Evolutionary conservation across 92 coral and sea anemone species (phyloP).

Genomic region (Zoanthus sociatus): DNA sequence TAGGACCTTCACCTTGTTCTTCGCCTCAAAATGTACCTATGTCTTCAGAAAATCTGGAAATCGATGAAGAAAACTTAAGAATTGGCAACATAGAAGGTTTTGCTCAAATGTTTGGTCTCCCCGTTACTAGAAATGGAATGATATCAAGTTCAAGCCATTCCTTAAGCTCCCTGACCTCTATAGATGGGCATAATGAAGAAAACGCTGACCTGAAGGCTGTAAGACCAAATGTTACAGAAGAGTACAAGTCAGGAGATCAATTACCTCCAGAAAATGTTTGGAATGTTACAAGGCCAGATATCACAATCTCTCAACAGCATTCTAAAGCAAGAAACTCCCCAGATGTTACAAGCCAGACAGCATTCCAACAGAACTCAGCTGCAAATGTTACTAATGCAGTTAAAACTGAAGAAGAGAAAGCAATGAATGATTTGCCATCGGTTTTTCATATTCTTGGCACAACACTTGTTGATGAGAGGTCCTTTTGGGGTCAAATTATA

Average conservation of each 20-base stretch:
- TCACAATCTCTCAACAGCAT: neutral
- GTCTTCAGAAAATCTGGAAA: neutral
- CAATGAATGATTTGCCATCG: neutral
- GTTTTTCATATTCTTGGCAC: slow-evolving; percentile 42
- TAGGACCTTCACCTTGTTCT: neutral
- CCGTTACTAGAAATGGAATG: neutral
- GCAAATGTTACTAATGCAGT: neutral
- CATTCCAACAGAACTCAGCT: neutral
- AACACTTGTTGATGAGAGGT: slow-evolving; percentile 36
- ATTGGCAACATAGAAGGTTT: slow-evolving; percentile 66
- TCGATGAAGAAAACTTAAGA: slow-evolving; percentile 50
- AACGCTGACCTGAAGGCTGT: neutral
- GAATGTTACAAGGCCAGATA: slow-evolving; percentile 22
- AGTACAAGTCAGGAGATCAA: neutral
- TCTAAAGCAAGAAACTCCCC: neutral
- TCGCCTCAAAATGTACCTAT: neutral
- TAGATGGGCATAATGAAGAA: slow-evolving; percentile 26
- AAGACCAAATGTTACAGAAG: neutral
- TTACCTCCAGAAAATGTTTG: neutral
- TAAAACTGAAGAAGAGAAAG: neutral
- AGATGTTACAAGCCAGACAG: slow-evolving; percentile 18
- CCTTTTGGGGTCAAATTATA: slow-evolving; percentile 61
- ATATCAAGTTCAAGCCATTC: slow-evolving; percentile 29
- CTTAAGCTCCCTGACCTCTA: slow-evolving; percentile 26
- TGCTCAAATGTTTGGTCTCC: slow-evolving; percentile 63